Percentiles rank a stretch among this genome's conserved stretches.
Conservation (phyloP, 2,797 vertebrate genomes). For the Gymnothorax javanicus region DNA sequence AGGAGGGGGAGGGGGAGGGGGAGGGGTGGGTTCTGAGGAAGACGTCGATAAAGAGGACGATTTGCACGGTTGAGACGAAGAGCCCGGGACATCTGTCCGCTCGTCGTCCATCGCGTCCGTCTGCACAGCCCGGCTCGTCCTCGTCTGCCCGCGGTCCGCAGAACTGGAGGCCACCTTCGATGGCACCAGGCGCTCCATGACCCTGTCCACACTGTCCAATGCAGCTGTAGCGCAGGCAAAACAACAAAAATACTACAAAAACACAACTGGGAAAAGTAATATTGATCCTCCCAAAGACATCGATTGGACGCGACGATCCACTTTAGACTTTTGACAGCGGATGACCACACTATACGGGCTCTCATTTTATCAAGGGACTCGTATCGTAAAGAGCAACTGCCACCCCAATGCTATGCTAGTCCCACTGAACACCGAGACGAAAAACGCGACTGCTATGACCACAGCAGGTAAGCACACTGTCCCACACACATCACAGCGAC, state of each 20-base stretch:
- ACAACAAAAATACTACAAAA: neutral
- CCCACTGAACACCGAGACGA: too few species aligned
- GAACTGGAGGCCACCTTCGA: conserved; percentile 69
- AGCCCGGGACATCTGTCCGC: conserved; percentile 24
- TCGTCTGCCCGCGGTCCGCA: conserved; percentile 57
- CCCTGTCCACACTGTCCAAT: conserved; percentile 81
- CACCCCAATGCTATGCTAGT: too few species aligned
- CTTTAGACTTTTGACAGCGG: too few species aligned
- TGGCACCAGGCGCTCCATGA: conserved; percentile 84
- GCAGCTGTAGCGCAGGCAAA: conserved; percentile 63
- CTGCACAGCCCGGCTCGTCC: conserved; percentile 69
- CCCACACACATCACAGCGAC: neutral
- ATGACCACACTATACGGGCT: too few species aligned
- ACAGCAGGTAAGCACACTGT: neutral
- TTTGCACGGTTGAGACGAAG: conserved; percentile 30
- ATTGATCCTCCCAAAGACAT: too few species aligned
- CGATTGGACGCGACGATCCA: too few species aligned
- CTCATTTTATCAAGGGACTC: too few species aligned
- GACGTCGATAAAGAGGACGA: neutral
- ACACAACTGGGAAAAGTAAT: too few species aligned
- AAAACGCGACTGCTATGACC: neutral
- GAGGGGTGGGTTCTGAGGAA: conserved; percentile 46
- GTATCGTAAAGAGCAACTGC: too few species aligned
- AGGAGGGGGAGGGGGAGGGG: conserved; percentile 28
- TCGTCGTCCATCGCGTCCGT: conserved; percentile 55